These are phyloP conservation scores for Xenopus laevis DNA, from an alignment of 2,113 vertebrate species.

Conservation along the genomic window DNA sequence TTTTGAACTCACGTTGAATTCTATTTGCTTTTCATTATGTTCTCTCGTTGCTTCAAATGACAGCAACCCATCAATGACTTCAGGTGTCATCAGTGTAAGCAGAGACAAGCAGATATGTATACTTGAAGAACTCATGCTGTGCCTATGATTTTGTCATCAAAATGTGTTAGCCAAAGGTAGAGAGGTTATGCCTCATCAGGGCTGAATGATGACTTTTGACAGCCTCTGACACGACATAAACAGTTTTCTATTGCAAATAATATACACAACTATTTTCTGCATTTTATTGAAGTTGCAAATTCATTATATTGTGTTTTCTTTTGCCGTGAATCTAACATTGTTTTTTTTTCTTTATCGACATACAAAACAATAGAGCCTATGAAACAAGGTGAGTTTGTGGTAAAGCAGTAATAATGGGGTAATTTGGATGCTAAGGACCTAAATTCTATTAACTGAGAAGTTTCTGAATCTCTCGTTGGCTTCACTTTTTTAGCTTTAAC, in stretches of 20 bases:
- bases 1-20: conserved; percentile 28
- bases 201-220: conserved; percentile 37
- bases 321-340: not conserved
- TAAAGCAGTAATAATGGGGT: not conserved
- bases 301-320: not conserved
- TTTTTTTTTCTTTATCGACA: not conserved
- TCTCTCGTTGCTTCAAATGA: conserved; percentile 33
- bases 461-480: too few species aligned
- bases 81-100: conserved; percentile 41
- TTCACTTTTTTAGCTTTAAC: too few species aligned
- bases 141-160: conserved; percentile 44
- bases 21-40: conserved; percentile 37
- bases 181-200: conserved; percentile 42
- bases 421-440: too few species aligned
- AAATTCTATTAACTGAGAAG: too few species aligned
- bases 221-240: conserved; percentile 34
- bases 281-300: conserved; percentile 4
- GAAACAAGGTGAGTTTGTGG: not conserved
- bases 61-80: conserved; percentile 39
- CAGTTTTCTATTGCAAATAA: conserved; percentile 28
- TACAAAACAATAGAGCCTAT: not conserved
- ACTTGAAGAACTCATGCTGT: conserved; percentile 40
- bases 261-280: conserved; percentile 26
- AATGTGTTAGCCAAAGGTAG: conserved; percentile 46
- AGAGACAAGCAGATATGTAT: conserved; percentile 33